These are phyloP conservation scores for Timema podura DNA, from an alignment of 2,888 invertebrate genomes.

Conservation along the genomic window DNA sequence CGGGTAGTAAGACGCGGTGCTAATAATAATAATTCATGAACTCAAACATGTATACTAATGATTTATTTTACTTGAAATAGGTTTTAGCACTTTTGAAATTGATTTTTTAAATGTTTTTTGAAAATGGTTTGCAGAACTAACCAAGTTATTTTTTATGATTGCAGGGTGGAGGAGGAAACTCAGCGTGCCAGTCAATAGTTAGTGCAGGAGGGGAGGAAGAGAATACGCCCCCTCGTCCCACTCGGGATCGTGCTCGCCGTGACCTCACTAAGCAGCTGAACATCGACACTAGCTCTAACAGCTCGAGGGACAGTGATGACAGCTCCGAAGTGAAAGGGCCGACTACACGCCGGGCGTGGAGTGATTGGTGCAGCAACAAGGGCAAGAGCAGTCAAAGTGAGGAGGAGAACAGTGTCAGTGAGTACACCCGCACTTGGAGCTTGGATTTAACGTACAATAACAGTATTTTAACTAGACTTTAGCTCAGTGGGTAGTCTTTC, in stretches of 20 bases:
- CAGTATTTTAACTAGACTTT: no score
- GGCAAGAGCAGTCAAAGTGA: constrained; percentile 60
- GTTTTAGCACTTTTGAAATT: no score
- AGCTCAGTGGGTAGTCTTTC: no score
- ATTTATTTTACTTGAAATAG: no score
- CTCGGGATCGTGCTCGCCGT: constrained; percentile 49
- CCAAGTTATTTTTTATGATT: no score
- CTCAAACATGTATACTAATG: no score
- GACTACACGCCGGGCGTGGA: constrained; percentile 71
- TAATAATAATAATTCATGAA: no score
- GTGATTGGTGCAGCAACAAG: constrained; percentile 60
- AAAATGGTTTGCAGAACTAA: no score
- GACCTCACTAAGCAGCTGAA: constrained; percentile 52
- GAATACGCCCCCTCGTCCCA: constrained; percentile 35
- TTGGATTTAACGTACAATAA: no score
- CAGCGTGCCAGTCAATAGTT: constrained; percentile 5
- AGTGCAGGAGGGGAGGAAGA: constrained; percentile 25
- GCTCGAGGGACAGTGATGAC: constrained; percentile 42
- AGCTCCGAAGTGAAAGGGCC: constrained; percentile 53
- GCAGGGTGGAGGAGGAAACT: constrained; percentile 13
- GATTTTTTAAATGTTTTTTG: no score
- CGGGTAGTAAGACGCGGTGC: no score
- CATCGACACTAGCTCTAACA: constrained; percentile 44
- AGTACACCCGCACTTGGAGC: not conserved
- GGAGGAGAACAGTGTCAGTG: constrained; percentile 51